Conservation (phyloP, 2,888 invertebrate genomes). For the Melanostoma mellinum region DNA sequence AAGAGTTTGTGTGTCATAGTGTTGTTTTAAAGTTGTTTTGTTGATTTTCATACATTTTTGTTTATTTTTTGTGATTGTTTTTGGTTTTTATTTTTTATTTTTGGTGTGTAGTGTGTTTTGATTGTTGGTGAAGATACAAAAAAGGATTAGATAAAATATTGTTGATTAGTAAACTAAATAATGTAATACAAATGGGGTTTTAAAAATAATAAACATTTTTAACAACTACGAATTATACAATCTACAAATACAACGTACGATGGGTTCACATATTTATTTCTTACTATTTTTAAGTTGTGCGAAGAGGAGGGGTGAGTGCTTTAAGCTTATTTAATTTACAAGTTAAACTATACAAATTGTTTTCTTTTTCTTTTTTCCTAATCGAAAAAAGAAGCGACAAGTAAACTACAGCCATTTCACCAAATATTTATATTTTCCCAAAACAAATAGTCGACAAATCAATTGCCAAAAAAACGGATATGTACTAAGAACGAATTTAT, state of each 20-base stretch:
- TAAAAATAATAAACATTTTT: conserved; percentile 6
- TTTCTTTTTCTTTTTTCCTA: conserved; percentile 3
- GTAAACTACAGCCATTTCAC: conserved; percentile 65
- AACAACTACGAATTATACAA: conserved; percentile 5
- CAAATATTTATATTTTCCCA: conserved; percentile 40
- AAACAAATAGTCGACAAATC: conserved; percentile 34
- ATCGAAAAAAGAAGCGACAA: conserved; percentile 53
- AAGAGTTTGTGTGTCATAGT: conserved; percentile 35
- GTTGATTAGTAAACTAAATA: conserved; percentile 64
- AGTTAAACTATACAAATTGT: conserved; percentile 13
- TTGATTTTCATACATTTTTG: conserved; percentile 49
- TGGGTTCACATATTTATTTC: conserved; percentile 4
- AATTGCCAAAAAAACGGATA: conserved; percentile 11
- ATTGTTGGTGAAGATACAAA: conserved; percentile 78
- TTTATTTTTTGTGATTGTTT: conserved; percentile 75
- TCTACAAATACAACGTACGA: conserved; percentile 23
- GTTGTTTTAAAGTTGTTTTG: conserved; percentile 55
- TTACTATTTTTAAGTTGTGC: conserved; percentile 5
- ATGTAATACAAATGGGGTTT: conserved; percentile 34
- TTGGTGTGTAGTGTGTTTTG: conserved; percentile 70
- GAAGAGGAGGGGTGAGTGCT: conserved; percentile 16
- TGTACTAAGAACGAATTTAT: conserved; percentile 13
- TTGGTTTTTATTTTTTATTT: conserved; percentile 73
- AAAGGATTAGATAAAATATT: conserved; percentile 80
- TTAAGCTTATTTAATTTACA: conserved; percentile 20